Base-by-base conservation (phyloP, 37 sponge, comb jelly and placozoan species). In the Sycon ciliatum region DNA sequence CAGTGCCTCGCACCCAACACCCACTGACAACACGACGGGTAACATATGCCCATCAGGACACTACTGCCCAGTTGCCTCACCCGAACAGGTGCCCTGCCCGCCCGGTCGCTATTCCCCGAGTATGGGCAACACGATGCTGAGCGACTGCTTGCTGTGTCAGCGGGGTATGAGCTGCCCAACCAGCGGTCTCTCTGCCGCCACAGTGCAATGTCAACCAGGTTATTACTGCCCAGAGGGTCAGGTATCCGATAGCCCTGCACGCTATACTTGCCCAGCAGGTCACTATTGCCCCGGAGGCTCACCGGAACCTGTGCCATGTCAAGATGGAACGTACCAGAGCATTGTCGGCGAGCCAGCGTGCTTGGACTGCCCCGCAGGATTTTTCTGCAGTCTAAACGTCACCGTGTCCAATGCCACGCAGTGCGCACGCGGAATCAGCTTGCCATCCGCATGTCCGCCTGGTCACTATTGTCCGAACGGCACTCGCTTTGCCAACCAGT, bases 401-500 rank as follows among this genome's bases (percentile, higher is more conserved):
- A 46, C 53, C 16, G 16, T 46, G 53, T 18, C 18, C 53, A 46
- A 46, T 46, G 53, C 53, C 16, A 46, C 53, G 13, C 53, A 46
- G 53, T 46, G 53, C 53, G 53, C 13, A 20, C 53, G 18, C 53
- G 53, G 53, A 13, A 18, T 46, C 13, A 20, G 16, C 16, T 46
- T 46, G 13, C 53, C 53, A 13, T 13, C 52, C 34, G 13, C 23
- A 36, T 77, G 78, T 74, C 78, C 78, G 4, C 11, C 69, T 7
- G 78, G 78, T 26, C 28, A 69, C 57, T 77, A 73, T 64, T 77
- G 78, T 39, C 56, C 69, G 32, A 42, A 68, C 13, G 57, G 70
- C 3, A 75, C 76, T 3, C 39, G 37, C 28, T 36, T 23, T 7
- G 56, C 57, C 37, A 20, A 3, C 27, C 70, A 53, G 38, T 5